Percentiles rank a stretch among this genome's conserved stretches.
phyloP scores from a whole-genome alignment of 2,113 vertebrate species.

The Etheostoma spectabile region DNA sequence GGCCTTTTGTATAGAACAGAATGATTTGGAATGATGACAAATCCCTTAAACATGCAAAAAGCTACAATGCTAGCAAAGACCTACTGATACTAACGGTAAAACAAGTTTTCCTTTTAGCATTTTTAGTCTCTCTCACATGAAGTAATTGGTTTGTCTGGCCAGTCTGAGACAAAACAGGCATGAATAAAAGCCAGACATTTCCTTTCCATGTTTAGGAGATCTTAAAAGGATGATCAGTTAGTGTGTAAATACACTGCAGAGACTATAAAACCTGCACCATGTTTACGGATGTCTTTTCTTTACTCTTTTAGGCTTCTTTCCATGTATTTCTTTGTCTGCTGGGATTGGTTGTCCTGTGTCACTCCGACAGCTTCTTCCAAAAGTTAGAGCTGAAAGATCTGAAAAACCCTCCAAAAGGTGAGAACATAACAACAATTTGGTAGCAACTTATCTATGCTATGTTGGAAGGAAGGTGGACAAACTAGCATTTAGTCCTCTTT shows the following conservation, averaged over 20 bases:
- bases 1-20: neutral
- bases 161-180: too few relatives aligned
- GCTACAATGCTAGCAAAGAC: neutral
- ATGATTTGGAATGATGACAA: neutral
- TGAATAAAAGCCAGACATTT: neutral
- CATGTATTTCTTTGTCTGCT: constrained; percentile 52
- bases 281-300: neutral
- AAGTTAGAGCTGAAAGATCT: constrained; percentile 25
- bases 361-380: constrained; percentile 37
- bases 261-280: neutral
- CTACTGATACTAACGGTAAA: neutral
- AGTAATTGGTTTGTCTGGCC: neutral
- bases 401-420: constrained; percentile 53
- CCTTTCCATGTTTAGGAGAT: neutral
- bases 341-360: constrained; percentile 56
- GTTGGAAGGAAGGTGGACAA: too few relatives aligned
- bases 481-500: neutral
- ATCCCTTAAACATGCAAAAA: neutral
- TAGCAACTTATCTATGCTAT: neutral
- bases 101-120: neutral
- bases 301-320: constrained; percentile 48
- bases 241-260: neutral
- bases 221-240: neutral
- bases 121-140: neutral
- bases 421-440: neutral